These are phyloP conservation scores for Dasypogon diadema DNA, from an alignment of 2,888 invertebrate species.

Conservation along the genomic window DNA sequence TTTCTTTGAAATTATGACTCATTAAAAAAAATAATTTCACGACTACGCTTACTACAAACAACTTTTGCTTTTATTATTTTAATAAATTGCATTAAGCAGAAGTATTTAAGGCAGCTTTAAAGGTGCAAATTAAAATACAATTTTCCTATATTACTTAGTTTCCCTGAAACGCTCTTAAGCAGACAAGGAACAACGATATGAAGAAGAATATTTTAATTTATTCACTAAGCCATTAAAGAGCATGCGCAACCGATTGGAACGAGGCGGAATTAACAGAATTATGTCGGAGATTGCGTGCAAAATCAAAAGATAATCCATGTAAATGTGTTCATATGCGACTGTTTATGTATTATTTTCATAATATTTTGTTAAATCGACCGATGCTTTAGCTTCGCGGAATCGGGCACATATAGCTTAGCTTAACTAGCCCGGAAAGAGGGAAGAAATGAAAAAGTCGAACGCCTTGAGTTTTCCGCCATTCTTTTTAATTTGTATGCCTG, in stretches of 20 bases:
- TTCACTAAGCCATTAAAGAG: slow-evolving; percentile 35
- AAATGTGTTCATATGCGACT: background rate
- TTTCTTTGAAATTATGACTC: too few species aligned
- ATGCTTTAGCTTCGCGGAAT: background rate
- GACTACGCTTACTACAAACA: too few species aligned
- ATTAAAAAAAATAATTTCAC: too few species aligned
- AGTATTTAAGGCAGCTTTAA: slow-evolving; percentile 24
- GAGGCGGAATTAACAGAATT: slow-evolving; percentile 37
- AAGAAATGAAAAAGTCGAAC: slow-evolving; percentile 36
- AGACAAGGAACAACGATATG: slow-evolving; percentile 2
- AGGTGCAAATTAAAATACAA: slow-evolving; percentile 40
- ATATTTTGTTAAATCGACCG: background rate
- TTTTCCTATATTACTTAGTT: slow-evolving; percentile 38
- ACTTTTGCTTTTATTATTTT: too few species aligned
- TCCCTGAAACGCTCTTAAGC: background rate
- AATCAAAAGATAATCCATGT: slow-evolving; percentile 32
- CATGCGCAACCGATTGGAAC: slow-evolving; percentile 44
- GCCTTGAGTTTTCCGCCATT: slow-evolving; percentile 36
- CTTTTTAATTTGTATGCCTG: slow-evolving; percentile 1
- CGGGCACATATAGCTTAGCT: too few species aligned
- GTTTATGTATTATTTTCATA: background rate
- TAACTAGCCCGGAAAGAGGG: slow-evolving; percentile 39
- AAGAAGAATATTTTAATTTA: background rate
- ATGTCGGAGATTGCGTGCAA: slow-evolving; percentile 41
- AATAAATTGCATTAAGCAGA: slow-evolving; percentile 23